phyloP scores from a whole-genome alignment of 2,113 vertebrate species.

The Pogonocichla stellata region DNA sequence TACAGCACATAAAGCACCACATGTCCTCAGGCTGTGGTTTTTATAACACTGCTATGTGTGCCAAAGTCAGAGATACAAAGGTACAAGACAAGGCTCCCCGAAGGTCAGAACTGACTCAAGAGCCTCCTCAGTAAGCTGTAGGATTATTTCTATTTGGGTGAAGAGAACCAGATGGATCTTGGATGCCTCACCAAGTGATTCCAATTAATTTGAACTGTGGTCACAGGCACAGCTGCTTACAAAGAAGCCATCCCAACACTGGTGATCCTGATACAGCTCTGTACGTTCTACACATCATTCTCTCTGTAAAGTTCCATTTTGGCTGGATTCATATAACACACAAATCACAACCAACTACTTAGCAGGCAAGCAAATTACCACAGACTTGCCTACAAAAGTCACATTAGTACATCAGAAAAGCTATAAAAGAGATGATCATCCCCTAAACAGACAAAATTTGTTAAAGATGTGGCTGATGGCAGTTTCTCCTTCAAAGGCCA shows the following conservation, averaged over 20 bases:
- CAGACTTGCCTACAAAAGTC: not conserved
- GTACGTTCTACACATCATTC: not conserved
- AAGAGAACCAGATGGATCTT: not conserved
- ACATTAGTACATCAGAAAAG: not conserved
- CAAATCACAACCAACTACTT: not conserved
- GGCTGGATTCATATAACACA: not conserved
- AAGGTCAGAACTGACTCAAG: not conserved
- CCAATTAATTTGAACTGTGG: not conserved
- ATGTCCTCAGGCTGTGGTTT: not conserved
- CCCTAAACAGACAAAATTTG: not conserved
- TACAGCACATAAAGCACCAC: not conserved
- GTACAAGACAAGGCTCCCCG: not conserved
- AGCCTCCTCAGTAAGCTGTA: not conserved
- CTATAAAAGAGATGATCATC: not conserved
- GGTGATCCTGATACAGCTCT: not conserved
- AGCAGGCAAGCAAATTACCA: not conserved
- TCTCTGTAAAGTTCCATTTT: not conserved
- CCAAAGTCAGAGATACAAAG: not conserved
- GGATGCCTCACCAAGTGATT: not conserved
- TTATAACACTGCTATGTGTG: rapidly evolving
- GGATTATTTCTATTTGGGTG: not conserved
- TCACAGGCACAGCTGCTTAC: not conserved
- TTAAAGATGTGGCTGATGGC: not conserved
- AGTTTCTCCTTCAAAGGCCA: not conserved
- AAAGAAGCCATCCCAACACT: not conserved